Conservation (phyloP, 2,888 invertebrate genomes). For the Noctua janthina region DNA sequence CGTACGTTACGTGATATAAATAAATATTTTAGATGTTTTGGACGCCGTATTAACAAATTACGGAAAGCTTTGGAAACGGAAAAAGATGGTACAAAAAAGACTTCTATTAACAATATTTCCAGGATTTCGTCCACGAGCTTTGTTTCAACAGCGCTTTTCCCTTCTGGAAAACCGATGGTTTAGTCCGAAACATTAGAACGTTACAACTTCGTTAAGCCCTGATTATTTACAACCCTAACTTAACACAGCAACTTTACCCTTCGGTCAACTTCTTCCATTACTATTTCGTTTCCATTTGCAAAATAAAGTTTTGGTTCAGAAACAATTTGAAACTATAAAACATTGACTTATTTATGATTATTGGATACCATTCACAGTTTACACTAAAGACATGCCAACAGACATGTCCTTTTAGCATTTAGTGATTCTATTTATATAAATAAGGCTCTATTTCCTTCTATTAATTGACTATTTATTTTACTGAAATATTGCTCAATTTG, state of each 20-base stretch:
- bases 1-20: conserved; percentile 41
- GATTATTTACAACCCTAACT: background rate
- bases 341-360: conserved; percentile 28
- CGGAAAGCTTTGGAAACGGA: background rate
- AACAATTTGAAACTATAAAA: conserved; percentile 3
- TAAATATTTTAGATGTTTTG: conserved; percentile 42
- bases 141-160: background rate
- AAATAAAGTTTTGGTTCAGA: conserved; percentile 6
- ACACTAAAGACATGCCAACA: conserved; percentile 9
- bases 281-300: background rate
- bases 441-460: conserved; percentile 22
- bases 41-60: background rate
- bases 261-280: conserved; percentile 1
- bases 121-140: background rate
- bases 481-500: conserved; percentile 22
- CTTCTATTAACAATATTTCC: background rate
- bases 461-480: conserved; percentile 19
- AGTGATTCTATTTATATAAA: conserved; percentile 22
- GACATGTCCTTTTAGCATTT: conserved; percentile 21
- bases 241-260: background rate
- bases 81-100: background rate
- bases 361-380: conserved; percentile 14
- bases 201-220: background rate
- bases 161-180: background rate
- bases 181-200: background rate